Base-by-base conservation (phyloP, 2,797 vertebrate species). In the Myripristis murdjan region DNA sequence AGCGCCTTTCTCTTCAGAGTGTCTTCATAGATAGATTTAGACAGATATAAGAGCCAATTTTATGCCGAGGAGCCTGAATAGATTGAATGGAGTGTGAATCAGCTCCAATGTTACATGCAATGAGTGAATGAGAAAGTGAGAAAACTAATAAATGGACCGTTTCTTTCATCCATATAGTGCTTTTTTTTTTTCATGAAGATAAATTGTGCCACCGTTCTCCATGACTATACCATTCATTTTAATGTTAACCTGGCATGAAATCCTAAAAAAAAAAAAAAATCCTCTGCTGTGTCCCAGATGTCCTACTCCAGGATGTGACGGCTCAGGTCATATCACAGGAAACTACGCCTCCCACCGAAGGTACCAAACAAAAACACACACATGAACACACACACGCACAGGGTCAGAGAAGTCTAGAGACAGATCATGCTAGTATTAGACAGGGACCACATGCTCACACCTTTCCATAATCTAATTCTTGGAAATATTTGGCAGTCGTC, bases 311-410 rank as follows among this genome's bases (percentile, higher is more conserved):
- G 98, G 98, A 89, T 99, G 98, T 87, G 98, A 99, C 48, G 98
- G 98, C 64, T 99, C 98, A 18, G 98, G 98, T 91, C 98, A 99
- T 87, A 98, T 99, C 90, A 99, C 98, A 70, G 97, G 97, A 91
- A 99, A 99, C 95, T 99, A 99, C 89, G 92, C 97, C 66, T 99
- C 98, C 0, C 98, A 99, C 79, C 94, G 98, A 94, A 99, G 98
- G 97, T 98, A 95, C 89, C 81, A 57, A 35, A 64, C 49, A 41
- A 33, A 51, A 58, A 28, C 44, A 70, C 44, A 67, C 41, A 57
- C 26, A 16, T 47, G 31, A 39, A 66, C 62, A 7, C 46, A 24
- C 56, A 37, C 22, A 57, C 57, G 56, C n/a, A 55, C 44, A 59
- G 44, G 64, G 90, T 75, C 81, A 93, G 87, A 88, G 87, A 93